Percentiles rank a stretch among this genome's conserved stretches.
Conservation (phyloP, 2,888 invertebrate species). For the Machimus rusticus region DNA sequence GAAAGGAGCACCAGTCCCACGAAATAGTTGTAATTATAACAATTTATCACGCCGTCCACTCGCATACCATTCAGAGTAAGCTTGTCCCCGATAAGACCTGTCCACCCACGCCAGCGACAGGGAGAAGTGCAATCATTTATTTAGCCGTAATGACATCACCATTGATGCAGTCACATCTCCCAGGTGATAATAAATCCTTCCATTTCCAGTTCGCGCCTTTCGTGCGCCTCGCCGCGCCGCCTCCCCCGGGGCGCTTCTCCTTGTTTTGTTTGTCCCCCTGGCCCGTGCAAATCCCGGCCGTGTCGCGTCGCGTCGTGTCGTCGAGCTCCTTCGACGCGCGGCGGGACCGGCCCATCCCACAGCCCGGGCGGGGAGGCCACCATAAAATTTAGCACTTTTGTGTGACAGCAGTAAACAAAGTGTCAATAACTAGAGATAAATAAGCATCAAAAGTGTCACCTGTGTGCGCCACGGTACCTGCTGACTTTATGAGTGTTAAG, state of each 20-base stretch:
- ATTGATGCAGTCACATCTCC: slow-evolving; percentile 34
- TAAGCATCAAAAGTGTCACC: slow-evolving; percentile 27
- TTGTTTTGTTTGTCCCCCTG: background rate
- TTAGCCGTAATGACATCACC: slow-evolving; percentile 34
- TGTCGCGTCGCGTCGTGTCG: background rate
- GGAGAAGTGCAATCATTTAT: slow-evolving; percentile 36
- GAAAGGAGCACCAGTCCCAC: slow-evolving; percentile 17
- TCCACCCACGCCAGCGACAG: slow-evolving; percentile 22
- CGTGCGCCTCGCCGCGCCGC: background rate
- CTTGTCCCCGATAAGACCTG: slow-evolving; percentile 39
- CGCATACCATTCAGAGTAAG: slow-evolving; percentile 29
- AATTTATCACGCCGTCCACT: slow-evolving; percentile 36
- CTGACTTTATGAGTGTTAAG: slow-evolving; percentile 27
- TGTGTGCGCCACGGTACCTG: slow-evolving; percentile 5
- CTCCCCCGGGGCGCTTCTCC: background rate
- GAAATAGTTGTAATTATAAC: slow-evolving; percentile 34
- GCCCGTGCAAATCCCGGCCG: background rate
- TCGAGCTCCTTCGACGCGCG: background rate
- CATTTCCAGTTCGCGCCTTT: slow-evolving; percentile 16
- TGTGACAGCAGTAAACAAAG: slow-evolving; percentile 44
- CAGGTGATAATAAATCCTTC: slow-evolving; percentile 38
- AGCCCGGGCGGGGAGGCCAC: background rate
- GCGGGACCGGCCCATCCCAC: slow-evolving; percentile 10
- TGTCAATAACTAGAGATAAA: slow-evolving; percentile 42
- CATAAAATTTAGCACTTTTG: slow-evolving; percentile 44